Conservation (phyloP, 1,140 invertebrate species). For the Drosophila busckii region DNA sequence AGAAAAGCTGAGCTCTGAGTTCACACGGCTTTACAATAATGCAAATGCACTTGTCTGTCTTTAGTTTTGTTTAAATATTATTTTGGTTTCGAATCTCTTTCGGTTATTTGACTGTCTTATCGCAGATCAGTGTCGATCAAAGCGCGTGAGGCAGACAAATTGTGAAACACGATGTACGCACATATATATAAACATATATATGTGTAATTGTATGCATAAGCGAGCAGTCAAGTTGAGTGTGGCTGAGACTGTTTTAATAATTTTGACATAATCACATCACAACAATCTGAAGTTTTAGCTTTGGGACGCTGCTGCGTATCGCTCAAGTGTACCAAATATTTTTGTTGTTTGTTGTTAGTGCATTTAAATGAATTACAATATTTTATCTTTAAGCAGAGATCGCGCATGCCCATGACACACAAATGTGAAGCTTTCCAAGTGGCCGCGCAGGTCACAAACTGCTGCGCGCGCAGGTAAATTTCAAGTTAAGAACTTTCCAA, state of each 20-base stretch:
- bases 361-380: conserved; percentile 76
- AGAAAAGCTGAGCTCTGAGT: conserved; percentile 65
- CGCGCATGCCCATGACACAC: conserved; percentile 22
- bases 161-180: conserved; percentile 58
- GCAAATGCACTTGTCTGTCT: conserved; percentile 70
- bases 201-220: background rate
- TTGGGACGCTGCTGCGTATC: conserved; percentile 10
- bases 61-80: conserved; percentile 25
- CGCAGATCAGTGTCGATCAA: conserved; percentile 73
- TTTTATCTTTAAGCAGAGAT: conserved; percentile 68
- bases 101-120: conserved; percentile 61
- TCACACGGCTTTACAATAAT: conserved; percentile 51
- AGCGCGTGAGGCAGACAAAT: conserved; percentile 64
- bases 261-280: conserved; percentile 76
- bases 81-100: conserved; percentile 28
- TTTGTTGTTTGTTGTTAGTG: conserved; percentile 40
- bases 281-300: conserved; percentile 49
- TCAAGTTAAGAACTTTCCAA: conserved; percentile 41
- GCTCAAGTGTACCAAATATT: conserved; percentile 52
- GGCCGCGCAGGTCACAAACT: background rate
- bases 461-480: conserved; percentile 35
- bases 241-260: conserved; percentile 71
- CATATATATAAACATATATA: conserved; percentile 23
- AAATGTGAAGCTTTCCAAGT: conserved; percentile 26
- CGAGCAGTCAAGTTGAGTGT: conserved; percentile 2